Evolutionary conservation across 2,113 vertebrate species (phyloP).

Genomic region (Nicator chloris): DNA sequence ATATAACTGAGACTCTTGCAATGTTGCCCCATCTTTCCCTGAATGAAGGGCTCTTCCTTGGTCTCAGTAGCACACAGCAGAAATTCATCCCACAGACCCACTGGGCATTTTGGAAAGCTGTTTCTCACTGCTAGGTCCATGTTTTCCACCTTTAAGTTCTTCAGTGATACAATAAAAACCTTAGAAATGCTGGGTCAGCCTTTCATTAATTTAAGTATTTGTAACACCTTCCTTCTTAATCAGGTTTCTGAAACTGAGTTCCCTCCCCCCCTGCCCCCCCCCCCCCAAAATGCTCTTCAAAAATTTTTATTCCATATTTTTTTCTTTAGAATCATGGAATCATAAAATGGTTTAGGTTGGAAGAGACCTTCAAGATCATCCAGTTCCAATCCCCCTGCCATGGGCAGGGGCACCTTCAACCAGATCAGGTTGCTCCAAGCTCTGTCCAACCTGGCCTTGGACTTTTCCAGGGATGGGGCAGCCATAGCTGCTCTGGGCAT

Average conservation of each 20-base stretch:
- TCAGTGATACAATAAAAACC: not conserved
- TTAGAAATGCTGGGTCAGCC: not conserved
- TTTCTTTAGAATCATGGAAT: not conserved
- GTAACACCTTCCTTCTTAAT: not conserved
- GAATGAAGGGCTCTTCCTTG: not conserved
- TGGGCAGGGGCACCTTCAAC: not conserved
- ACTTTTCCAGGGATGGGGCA: not conserved
- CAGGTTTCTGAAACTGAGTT: not conserved
- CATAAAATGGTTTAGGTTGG: not conserved
- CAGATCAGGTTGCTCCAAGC: not conserved
- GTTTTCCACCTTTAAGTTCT: not conserved
- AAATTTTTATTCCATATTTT: not conserved
- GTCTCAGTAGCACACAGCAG: not conserved
- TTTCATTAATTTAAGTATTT: not conserved
- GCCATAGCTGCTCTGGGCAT: not conserved
- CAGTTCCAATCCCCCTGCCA: not conserved
- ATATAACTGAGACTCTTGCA: not conserved
- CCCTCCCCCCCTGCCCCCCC: accelerated
- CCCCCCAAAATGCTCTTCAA: not conserved
- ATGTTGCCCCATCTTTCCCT: not conserved
- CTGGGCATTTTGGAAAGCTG: not conserved
- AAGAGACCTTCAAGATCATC: not conserved
- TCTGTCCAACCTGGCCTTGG: not conserved
- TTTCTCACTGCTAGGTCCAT: not conserved
- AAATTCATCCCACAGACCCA: not conserved